Evolutionary conservation across 2,888 invertebrate genomes (phyloP), one percentile per base, ranked within the genome.

Genomic region (Sepiola atlantica): DNA sequence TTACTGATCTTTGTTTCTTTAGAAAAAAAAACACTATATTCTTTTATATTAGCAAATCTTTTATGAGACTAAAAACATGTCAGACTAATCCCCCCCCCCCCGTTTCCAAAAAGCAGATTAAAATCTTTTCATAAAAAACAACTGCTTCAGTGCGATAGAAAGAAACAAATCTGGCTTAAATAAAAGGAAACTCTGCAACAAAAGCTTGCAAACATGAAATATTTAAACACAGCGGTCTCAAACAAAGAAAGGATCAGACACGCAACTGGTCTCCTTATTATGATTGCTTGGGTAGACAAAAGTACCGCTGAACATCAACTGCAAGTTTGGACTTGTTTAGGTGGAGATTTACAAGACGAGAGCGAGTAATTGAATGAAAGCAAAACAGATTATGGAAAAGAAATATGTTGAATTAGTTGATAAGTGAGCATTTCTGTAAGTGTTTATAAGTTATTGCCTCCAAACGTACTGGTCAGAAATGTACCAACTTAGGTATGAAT

Each of bases 191-290:
- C 2, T 32, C n/a, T 32, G 18, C 77, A 77, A 77, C 14, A 77
- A n/a, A n/a, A 77, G n/a, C n/a, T 77, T 77, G 18, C 32, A 77
- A n/a, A n/a, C 8, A 77, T 32, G 32, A 77, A n/a, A 18, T 77
- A n/a, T n/a, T 77, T 77, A n/a, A 32, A 77, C n/a, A 14, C 77
- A n/a, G 16, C n/a, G 16, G n/a, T 21, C n/a, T 14, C 14, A n/a
- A 77, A 77, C 77, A 77, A 77, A 77, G n/a, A 32, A 77, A n/a
- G 77, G n/a, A 77, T n/a, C 77, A 77, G 77, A 77, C n/a, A 32
- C 32, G n/a, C 77, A 77, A 32, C n/a, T 77, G n/a, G n/a, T 77
- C 32, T 18, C 77, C 12, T 77, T 77, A 77, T 77, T 77, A n/a
- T n/a, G 77, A 32, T 21, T 32, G n/a, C 77, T n/a, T 77, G n/a